phyloP scores from a whole-genome alignment of 2,888 invertebrate species.

The Amaurobius ferox region DNA sequence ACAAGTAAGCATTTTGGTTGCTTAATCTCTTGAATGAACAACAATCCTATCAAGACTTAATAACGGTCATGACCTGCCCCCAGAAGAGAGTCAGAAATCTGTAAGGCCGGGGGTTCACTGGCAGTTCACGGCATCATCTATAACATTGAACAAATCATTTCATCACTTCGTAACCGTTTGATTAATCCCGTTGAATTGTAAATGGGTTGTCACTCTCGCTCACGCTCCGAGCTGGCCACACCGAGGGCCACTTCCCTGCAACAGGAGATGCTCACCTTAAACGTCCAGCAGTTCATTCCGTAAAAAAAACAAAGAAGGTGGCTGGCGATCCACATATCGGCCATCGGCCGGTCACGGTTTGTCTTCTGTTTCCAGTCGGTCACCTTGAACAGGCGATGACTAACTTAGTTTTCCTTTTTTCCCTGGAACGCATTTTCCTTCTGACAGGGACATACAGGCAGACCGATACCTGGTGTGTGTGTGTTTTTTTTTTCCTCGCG shows the following conservation, averaged over 20 bases:
- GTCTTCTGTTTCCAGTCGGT: not conserved
- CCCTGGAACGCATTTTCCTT: not conserved
- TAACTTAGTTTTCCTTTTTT: not conserved
- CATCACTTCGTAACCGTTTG: not conserved
- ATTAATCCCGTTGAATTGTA: not conserved
- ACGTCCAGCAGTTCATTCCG: not conserved
- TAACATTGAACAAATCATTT: constrained; percentile 1
- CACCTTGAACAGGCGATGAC: constrained; percentile 13
- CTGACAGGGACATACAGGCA: not conserved
- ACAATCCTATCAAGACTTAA: too few species aligned
- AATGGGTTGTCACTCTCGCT: not conserved
- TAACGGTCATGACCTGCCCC: not conserved
- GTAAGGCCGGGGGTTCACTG: not conserved
- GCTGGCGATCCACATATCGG: not conserved
- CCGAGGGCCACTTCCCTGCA: not conserved
- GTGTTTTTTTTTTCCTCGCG: not conserved
- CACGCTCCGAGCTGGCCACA: not conserved
- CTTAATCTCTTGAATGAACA: too few species aligned
- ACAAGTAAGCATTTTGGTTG: too few species aligned
- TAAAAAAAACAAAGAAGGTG: not conserved
- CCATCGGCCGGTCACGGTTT: constrained; percentile 25
- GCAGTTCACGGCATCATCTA: not conserved
- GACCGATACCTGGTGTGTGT: not conserved
- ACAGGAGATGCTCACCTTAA: not conserved
- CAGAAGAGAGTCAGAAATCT: not conserved